Conservation (phyloP, 2,113 vertebrate genomes). For the Ictalurus punctatus region DNA sequence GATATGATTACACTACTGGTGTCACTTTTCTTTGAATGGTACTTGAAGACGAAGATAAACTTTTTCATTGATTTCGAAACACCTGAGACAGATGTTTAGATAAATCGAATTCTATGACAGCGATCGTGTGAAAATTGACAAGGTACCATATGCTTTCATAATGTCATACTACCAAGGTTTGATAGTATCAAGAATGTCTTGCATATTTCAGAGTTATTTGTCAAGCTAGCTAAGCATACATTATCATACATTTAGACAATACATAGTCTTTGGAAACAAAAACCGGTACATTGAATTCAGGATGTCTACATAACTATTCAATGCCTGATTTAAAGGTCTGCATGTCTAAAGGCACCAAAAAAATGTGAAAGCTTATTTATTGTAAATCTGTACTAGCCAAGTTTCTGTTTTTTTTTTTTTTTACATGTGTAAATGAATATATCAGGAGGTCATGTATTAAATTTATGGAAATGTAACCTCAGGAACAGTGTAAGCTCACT, state of each 20-base stretch:
- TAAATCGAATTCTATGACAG: neutral
- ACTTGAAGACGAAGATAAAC: neutral
- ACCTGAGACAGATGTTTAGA: slow-evolving; percentile 20
- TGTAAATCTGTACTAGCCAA: neutral
- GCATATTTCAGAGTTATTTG: neutral
- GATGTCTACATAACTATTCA: neutral
- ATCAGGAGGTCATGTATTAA: too few relatives aligned
- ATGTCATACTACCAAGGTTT: neutral
- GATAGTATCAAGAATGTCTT: neutral
- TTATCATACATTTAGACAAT: neutral
- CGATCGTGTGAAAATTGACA: neutral
- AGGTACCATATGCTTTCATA: neutral
- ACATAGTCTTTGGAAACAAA: neutral
- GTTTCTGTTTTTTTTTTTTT: neutral
- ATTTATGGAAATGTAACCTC: too few relatives aligned
- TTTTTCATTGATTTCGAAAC: neutral
- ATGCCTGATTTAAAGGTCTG: neutral
- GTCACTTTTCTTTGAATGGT: slow-evolving; percentile 28
- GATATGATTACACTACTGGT: slow-evolving; percentile 39
- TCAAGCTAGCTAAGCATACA: neutral
- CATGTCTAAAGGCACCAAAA: neutral
- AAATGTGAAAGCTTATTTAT: neutral
- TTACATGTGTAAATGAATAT: neutral
- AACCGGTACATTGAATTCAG: neutral
- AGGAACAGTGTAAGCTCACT: too few relatives aligned